These are phyloP conservation scores for Conus canariensis DNA, from an alignment of 2,888 invertebrate genomes.

Conservation along the genomic window DNA sequence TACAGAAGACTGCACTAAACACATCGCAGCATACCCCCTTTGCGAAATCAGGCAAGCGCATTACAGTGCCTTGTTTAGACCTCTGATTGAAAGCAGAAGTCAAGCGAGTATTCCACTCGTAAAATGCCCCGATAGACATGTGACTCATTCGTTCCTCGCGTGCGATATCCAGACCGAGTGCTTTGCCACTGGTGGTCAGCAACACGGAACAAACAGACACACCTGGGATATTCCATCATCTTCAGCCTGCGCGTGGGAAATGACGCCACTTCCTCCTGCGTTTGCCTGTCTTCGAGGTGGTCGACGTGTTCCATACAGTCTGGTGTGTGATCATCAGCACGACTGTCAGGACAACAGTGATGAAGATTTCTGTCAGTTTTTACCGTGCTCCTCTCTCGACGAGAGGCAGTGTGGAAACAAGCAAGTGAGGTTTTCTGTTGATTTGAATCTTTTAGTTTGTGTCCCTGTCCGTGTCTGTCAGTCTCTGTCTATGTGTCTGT, in stretches of 20 bases:
- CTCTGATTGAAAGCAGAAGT: not conserved
- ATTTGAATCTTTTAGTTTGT: too few species aligned
- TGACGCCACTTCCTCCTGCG: not conserved
- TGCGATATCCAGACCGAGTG: not conserved
- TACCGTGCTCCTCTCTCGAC: not conserved
- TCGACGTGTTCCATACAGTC: not conserved
- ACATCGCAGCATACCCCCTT: not conserved
- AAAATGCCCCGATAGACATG: not conserved
- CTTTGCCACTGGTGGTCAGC: not conserved
- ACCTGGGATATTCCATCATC: not conserved
- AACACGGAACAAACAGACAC: not conserved
- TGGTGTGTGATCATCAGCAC: slow-evolving; percentile 14
- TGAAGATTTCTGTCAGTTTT: not conserved
- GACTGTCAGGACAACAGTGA: slow-evolving; percentile 27
- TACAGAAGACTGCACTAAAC: not conserved
- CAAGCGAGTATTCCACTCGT: not conserved
- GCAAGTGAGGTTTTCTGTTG: not conserved
- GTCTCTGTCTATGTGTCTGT: too few species aligned
- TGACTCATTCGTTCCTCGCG: not conserved
- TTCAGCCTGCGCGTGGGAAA: not conserved
- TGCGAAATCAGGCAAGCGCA: not conserved
- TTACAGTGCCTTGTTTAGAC: not conserved
- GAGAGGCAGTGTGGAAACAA: not conserved
- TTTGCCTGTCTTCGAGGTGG: not conserved
- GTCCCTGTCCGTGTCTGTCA: too few species aligned